phyloP scores from a whole-genome alignment of 2,888 invertebrate species.

The Ctena decussata region DNA sequence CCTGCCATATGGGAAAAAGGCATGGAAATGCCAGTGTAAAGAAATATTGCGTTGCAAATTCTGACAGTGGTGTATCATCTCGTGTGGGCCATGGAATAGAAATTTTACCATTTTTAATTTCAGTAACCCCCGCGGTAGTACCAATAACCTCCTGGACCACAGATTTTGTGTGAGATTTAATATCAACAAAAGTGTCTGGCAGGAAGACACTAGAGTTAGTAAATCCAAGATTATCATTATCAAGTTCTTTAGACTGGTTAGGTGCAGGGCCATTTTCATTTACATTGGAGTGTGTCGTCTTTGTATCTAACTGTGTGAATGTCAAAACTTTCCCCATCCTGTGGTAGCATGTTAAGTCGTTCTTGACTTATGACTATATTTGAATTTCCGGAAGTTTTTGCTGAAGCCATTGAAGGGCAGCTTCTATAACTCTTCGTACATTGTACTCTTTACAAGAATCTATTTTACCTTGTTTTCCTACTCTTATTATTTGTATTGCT shows the following conservation, averaged over 20 bases:
- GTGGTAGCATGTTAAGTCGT: slow-evolving; percentile 37
- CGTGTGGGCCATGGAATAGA: slow-evolving; percentile 64
- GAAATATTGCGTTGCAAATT: slow-evolving; percentile 66
- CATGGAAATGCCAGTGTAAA: slow-evolving; percentile 64
- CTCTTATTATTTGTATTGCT: slow-evolving; percentile 48
- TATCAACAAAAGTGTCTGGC: slow-evolving; percentile 24
- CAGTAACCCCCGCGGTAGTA: slow-evolving; percentile 11
- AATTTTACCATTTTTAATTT: slow-evolving; percentile 5
- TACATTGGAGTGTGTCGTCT: neutral
- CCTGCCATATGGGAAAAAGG: slow-evolving; percentile 61
- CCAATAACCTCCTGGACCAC: slow-evolving; percentile 30
- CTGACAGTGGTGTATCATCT: slow-evolving; percentile 47
- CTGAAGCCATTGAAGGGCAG: slow-evolving; percentile 58
- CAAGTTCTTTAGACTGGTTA: slow-evolving; percentile 35
- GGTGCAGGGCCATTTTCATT: slow-evolving; percentile 55
- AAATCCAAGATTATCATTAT: slow-evolving; percentile 27
- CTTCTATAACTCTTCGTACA: slow-evolving; percentile 35
- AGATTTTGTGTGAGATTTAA: slow-evolving; percentile 24
- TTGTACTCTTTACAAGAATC: slow-evolving; percentile 57
- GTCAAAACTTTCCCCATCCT: slow-evolving; percentile 40
- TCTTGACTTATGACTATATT: slow-evolving; percentile 41
- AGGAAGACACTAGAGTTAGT: slow-evolving; percentile 43
- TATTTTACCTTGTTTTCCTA: slow-evolving; percentile 54
- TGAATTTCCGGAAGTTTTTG: slow-evolving; percentile 49
- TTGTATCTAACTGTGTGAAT: slow-evolving; percentile 30